Evolutionary conservation across 2,888 invertebrate species (phyloP).

Genomic region (Scaptomyza caliginosa): DNA sequence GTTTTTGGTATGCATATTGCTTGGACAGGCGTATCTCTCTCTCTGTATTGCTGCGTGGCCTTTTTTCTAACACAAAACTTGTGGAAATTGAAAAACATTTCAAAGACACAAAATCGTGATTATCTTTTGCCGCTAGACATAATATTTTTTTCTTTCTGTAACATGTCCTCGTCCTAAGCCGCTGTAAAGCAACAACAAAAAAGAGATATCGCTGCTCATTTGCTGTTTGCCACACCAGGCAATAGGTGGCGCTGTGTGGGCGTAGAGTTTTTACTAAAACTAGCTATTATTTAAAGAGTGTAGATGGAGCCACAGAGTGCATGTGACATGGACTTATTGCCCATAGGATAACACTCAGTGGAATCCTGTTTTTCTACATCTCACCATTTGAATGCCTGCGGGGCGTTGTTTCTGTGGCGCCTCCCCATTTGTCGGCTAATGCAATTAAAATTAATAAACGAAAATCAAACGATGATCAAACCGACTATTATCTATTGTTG

Average conservation of each 20-base stretch:
- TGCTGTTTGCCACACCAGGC: constrained; percentile 15
- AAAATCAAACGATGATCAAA: constrained; percentile 58
- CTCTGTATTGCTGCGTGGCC: constrained; percentile 70
- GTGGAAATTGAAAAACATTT: constrained; percentile 78
- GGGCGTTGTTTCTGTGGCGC: constrained; percentile 48
- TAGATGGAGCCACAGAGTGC: not conserved
- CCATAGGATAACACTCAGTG: no score
- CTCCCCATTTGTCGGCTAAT: constrained; percentile 41
- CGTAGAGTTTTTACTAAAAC: constrained; percentile 24
- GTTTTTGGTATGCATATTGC: constrained; percentile 45
- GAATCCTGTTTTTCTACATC: no score
- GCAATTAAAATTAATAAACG: constrained; percentile 77
- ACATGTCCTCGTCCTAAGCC: constrained; percentile 41
- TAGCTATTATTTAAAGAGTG: not conserved
- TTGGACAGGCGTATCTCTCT: constrained; percentile 60
- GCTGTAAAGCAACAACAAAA: constrained; percentile 9
- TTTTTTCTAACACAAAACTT: constrained; percentile 44
- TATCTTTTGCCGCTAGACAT: constrained; percentile 76
- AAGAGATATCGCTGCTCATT: constrained; percentile 34
- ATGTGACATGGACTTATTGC: no score
- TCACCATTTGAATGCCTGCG: constrained; percentile 27
- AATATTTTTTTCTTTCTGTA: constrained; percentile 26
- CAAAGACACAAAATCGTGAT: constrained; percentile 72
- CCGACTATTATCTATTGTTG: constrained; percentile 53
- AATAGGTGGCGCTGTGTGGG: constrained; percentile 30